Percentiles rank a stretch among this genome's conserved stretches.
Conservation (phyloP, 1,140 invertebrate species). For the Drosophila pachea region DNA sequence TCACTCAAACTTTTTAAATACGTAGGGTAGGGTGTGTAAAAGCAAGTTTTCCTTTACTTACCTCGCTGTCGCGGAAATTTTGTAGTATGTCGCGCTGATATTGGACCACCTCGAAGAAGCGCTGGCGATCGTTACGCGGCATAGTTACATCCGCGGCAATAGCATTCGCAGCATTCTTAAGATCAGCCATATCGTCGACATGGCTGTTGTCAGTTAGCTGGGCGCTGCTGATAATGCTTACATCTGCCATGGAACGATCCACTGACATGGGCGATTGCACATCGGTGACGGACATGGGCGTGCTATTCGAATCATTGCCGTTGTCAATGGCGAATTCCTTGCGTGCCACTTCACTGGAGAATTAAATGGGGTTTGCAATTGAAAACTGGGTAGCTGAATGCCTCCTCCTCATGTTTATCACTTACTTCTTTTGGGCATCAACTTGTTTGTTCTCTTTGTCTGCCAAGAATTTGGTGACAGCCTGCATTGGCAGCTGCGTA, state of each 20-base stretch:
- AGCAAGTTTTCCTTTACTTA: slow-evolving; percentile 69
- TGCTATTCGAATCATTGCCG: slow-evolving; percentile 46
- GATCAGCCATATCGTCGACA: slow-evolving; percentile 10
- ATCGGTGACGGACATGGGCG: slow-evolving; percentile 79
- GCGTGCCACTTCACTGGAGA: slow-evolving; percentile 20
- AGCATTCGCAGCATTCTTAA: slow-evolving; percentile 4
- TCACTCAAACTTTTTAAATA: too few relatives aligned
- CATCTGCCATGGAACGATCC: slow-evolving; percentile 57
- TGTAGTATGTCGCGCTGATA: slow-evolving; percentile 88
- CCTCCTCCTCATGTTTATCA: not conserved
- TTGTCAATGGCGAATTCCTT: slow-evolving; percentile 28
- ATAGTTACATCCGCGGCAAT: slow-evolving; percentile 20
- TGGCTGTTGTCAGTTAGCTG: slow-evolving; percentile 44
- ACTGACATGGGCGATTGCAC: slow-evolving; percentile 74
- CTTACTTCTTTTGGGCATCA: slow-evolving; percentile 41
- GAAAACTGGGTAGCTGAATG: not conserved
- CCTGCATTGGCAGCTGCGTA: slow-evolving; percentile 43
- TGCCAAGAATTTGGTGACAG: slow-evolving; percentile 4
- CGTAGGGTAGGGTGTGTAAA: too few relatives aligned
- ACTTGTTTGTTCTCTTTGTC: slow-evolving; percentile 63
- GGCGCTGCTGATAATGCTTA: slow-evolving; percentile 21
- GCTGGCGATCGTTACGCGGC: slow-evolving; percentile 76
- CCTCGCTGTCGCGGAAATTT: slow-evolving; percentile 87
- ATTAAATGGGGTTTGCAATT: not conserved
- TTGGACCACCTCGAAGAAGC: slow-evolving; percentile 83